These are phyloP conservation scores for Coranthus polyacanthus DNA, from an alignment of 2,797 vertebrate genomes.

Conservation along the genomic window DNA sequence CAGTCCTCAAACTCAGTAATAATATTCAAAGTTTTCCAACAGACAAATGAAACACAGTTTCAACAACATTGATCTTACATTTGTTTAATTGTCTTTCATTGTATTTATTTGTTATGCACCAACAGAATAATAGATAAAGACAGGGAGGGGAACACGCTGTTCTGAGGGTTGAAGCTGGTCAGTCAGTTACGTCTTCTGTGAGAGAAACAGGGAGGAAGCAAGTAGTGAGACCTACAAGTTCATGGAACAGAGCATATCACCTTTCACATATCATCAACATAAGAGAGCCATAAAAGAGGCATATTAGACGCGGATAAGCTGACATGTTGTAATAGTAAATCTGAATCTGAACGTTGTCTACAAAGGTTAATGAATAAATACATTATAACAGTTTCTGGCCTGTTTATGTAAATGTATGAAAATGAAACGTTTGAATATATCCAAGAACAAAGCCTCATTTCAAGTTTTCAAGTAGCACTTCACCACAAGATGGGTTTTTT, in stretches of 20 bases:
- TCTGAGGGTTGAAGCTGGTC: background rate
- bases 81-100: too few relatives aligned
- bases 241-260: background rate
- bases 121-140: too few relatives aligned
- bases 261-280: background rate
- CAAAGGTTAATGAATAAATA: background rate
- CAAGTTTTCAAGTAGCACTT: background rate
- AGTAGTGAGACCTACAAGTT: background rate
- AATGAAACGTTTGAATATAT: background rate
- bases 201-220: background rate
- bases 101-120: too few relatives aligned
- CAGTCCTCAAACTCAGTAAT: too few relatives aligned
- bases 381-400: background rate
- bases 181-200: background rate
- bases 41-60: too few relatives aligned
- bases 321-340: background rate
- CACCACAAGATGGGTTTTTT: too few relatives aligned
- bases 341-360: too few relatives aligned
- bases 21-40: too few relatives aligned
- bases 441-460: background rate
- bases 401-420: background rate
- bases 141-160: too few relatives aligned
- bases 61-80: too few relatives aligned
- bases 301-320: background rate
- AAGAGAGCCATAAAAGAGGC: background rate